phyloP scores from a whole-genome alignment of 2,888 invertebrate species.

The Pteria penguin region DNA sequence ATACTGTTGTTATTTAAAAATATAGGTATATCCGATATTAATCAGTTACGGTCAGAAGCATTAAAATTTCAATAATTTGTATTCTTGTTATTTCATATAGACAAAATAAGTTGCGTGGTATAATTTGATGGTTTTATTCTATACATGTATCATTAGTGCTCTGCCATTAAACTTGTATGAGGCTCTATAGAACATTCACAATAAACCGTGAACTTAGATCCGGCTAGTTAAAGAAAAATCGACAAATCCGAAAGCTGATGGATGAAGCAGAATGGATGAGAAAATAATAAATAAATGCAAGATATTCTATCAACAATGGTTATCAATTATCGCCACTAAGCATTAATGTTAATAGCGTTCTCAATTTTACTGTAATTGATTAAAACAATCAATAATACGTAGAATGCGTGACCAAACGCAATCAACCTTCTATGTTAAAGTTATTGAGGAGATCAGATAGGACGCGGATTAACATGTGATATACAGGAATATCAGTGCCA shows the following conservation, averaged over 20 bases:
- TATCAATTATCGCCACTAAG: neutral
- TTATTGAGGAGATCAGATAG: neutral
- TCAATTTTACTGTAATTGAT: neutral
- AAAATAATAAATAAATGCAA: neutral
- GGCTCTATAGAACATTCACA: neutral
- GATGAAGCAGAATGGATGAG: neutral
- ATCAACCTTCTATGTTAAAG: neutral
- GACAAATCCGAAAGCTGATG: neutral
- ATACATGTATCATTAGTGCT: neutral
- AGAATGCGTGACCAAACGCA: neutral
- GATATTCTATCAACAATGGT: neutral
- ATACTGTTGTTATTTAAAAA: no score
- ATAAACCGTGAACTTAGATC: neutral
- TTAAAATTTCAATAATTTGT: no score
- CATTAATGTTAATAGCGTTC: neutral
- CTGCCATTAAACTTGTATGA: neutral
- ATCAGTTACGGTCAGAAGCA: no score
- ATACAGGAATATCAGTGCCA: no score
- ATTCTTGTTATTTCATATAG: no score
- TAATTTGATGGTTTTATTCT: no score
- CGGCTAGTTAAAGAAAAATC: neutral
- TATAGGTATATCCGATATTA: no score
- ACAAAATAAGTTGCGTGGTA: no score
- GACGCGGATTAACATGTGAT: neutral
- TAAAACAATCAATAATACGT: neutral